A percentile compares a stretch with the other conserved stretches of the same genome.
phyloP scores from a whole-genome alignment of 2,797 vertebrate species.

The Lepilemur ruficaudatus region DNA sequence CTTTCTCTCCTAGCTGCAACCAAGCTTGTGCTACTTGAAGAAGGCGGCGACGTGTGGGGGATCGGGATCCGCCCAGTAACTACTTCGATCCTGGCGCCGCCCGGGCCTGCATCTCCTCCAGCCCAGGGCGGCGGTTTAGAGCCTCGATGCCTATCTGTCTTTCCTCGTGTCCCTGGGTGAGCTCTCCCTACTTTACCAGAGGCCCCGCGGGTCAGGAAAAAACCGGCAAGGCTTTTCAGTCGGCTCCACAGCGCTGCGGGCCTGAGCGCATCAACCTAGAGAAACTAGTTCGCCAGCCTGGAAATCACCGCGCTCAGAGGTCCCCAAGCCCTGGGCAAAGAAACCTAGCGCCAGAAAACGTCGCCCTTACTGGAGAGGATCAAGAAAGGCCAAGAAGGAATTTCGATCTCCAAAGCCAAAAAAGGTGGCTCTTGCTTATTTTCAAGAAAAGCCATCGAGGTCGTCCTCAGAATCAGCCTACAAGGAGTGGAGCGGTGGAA shows the following conservation, averaged over 20 bases:
- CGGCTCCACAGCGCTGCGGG: accelerated
- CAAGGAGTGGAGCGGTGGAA: not conserved
- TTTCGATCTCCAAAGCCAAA: not conserved
- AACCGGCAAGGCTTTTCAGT: not conserved
- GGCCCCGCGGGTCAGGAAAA: not conserved
- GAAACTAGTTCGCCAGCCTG: not conserved
- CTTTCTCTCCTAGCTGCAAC: not conserved
- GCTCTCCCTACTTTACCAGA: not conserved
- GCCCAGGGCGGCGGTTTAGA: not conserved
- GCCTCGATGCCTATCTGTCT: not conserved
- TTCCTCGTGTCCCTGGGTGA: not conserved
- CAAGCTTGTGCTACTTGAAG: not conserved
- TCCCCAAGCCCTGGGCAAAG: not conserved
- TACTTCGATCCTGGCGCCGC: not conserved
- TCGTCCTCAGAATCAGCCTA: not conserved
- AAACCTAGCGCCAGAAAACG: not conserved
- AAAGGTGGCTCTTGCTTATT: not conserved
- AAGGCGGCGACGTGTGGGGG: not conserved
- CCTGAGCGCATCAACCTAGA: not conserved
- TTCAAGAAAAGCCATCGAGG: not conserved
- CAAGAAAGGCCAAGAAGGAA: not conserved
- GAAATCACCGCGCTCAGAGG: not conserved
- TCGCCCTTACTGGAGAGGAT: not conserved
- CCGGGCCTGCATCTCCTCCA: not conserved
- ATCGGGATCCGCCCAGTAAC: not conserved